Evolutionary conservation across 2,888 invertebrate genomes (phyloP).

Genomic region (Arge pagana): DNA sequence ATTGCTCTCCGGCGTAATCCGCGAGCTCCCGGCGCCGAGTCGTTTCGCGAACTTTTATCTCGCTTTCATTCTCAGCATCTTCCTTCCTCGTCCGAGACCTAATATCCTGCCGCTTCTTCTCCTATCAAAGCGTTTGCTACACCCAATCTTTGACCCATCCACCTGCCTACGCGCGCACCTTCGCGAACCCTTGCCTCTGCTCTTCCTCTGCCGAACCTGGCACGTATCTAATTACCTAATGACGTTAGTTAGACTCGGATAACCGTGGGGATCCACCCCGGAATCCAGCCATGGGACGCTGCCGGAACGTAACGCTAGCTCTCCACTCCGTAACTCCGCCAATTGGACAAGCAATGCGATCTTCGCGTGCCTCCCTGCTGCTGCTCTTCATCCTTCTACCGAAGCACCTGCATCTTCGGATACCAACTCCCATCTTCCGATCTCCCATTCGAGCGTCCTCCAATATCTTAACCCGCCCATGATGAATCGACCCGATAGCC

Average conservation of each 20-base stretch:
- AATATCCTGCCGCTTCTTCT: slow-evolving; percentile 12
- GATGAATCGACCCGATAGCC: too few species aligned
- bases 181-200: neutral
- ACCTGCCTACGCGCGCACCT: slow-evolving; percentile 6
- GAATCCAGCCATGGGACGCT: slow-evolving; percentile 6
- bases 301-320: neutral
- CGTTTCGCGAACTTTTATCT: slow-evolving; percentile 18
- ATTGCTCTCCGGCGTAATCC: slow-evolving; percentile 14
- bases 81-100: slow-evolving; percentile 18
- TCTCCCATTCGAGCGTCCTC: too few species aligned
- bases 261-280: slow-evolving; percentile 37
- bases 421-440: neutral
- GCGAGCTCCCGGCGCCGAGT: slow-evolving; percentile 14
- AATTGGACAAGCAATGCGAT: slow-evolving; percentile 20
- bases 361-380: slow-evolving; percentile 11
- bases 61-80: slow-evolving; percentile 15
- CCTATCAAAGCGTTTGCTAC: neutral
- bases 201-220: slow-evolving; percentile 23
- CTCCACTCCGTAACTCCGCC: slow-evolving; percentile 11
- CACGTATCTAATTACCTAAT: slow-evolving; percentile 46
- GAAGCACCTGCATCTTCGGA: slow-evolving; percentile 9
- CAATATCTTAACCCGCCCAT: too few species aligned
- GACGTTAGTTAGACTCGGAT: slow-evolving; percentile 42
- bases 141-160: neutral
- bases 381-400: neutral